Conservation (phyloP, 2,888 invertebrate species). For the Melanotus villosus region DNA sequence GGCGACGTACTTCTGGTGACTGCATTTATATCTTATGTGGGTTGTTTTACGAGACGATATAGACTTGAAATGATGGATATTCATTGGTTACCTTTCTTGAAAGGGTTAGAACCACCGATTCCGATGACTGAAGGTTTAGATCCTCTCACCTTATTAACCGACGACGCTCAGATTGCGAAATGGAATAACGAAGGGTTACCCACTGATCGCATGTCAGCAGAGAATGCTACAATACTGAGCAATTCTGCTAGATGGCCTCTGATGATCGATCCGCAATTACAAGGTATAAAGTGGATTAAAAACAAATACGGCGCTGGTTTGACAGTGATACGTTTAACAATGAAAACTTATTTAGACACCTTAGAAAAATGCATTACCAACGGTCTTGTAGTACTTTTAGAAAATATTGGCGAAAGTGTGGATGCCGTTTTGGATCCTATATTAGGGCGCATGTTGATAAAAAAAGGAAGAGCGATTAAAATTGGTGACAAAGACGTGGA, state of each 20-base stretch:
- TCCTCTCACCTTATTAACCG: slow-evolving; percentile 88
- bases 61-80: slow-evolving; percentile 83
- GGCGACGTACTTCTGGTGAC: slow-evolving; percentile 92
- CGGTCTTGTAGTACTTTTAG: slow-evolving; percentile 85
- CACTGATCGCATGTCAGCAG: slow-evolving; percentile 93
- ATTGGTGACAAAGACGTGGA: slow-evolving; percentile 95
- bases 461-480: slow-evolving; percentile 86
- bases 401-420: slow-evolving; percentile 90
- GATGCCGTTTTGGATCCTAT: slow-evolving; percentile 94
- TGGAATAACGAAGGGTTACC: slow-evolving; percentile 98
- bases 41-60: slow-evolving; percentile 91
- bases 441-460: slow-evolving; percentile 88
- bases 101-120: slow-evolving; percentile 79
- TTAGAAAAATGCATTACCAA: slow-evolving; percentile 78
- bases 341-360: slow-evolving; percentile 86
- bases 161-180: slow-evolving; percentile 91
- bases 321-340: slow-evolving; percentile 84
- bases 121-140: slow-evolving; percentile 86
- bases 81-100: slow-evolving; percentile 87
- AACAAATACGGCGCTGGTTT: slow-evolving; percentile 83
- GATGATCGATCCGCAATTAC: slow-evolving; percentile 93
- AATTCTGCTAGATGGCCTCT: slow-evolving; percentile 94
- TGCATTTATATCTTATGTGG: slow-evolving; percentile 95
- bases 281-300: slow-evolving; percentile 97
- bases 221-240: slow-evolving; percentile 93